phyloP scores from a whole-genome alignment of 2,888 invertebrate genomes.

The Hanleya hanleyi region DNA sequence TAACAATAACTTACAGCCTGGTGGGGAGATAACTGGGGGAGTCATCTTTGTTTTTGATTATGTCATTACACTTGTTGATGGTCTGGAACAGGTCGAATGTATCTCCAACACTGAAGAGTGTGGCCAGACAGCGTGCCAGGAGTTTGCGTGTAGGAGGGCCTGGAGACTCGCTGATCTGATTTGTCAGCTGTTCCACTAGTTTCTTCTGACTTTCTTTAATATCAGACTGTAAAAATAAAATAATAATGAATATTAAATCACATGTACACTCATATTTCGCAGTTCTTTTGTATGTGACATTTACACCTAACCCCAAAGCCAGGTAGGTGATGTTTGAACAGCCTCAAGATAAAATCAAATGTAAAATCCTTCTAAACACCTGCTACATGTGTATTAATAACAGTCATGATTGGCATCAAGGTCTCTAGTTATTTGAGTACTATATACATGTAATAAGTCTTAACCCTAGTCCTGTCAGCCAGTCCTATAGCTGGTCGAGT shows the following conservation, averaged over 20 bases:
- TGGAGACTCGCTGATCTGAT: slow-evolving; percentile 88
- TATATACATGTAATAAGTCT: too few species aligned
- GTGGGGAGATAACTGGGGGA: slow-evolving; percentile 96
- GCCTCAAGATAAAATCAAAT: too few species aligned
- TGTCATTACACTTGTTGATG: slow-evolving; percentile 98
- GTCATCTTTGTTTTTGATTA: slow-evolving; percentile 97
- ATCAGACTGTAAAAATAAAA: slow-evolving; percentile 82
- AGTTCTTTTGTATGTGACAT: too few species aligned
- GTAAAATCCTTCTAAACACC: too few species aligned
- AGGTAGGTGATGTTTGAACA: too few species aligned
- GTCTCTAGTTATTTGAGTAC: too few species aligned
- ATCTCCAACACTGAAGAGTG: slow-evolving; percentile 97
- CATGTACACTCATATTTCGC: neutral
- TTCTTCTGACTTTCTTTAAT: slow-evolving; percentile 98
- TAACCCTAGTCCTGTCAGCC: too few species aligned
- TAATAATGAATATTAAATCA: neutral
- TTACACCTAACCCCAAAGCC: too few species aligned
- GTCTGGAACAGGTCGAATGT: slow-evolving; percentile 97
- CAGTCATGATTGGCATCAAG: too few species aligned
- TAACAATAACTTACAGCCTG: slow-evolving; percentile 90
- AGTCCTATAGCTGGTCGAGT: too few species aligned
- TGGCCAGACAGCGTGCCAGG: slow-evolving; percentile 92
- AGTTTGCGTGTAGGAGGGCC: slow-evolving; percentile 95
- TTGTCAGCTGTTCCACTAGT: slow-evolving; percentile 93
- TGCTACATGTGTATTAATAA: too few species aligned